phyloP scores from a whole-genome alignment of 30 jellyfish, hydroid and myxozoan species.

The Hydra vulgaris region DNA sequence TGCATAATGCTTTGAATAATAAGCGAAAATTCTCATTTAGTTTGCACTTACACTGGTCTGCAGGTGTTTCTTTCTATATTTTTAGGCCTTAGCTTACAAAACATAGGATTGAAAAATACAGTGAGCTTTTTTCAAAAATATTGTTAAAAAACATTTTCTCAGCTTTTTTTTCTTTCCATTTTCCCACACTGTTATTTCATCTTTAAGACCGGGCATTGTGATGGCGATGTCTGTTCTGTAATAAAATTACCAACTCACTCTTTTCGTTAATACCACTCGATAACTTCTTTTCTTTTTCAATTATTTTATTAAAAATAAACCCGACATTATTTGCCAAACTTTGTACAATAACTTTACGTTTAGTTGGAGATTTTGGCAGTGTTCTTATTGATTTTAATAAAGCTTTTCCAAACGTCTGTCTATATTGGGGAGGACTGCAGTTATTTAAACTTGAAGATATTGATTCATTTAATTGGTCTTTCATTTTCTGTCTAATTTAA shows the following conservation, averaged over 20 bases:
- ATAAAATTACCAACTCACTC: background rate
- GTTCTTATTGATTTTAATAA: background rate
- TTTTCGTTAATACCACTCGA: background rate
- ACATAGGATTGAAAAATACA: background rate
- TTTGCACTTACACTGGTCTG: background rate
- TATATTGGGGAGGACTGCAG: background rate
- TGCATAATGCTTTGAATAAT: background rate
- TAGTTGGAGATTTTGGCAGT: background rate
- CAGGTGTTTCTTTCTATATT: background rate
- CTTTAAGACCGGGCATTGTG: background rate
- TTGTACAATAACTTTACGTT: background rate
- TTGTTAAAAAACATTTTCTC: background rate
- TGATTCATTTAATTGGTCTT: background rate
- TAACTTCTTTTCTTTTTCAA: background rate
- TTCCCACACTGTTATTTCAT: background rate
- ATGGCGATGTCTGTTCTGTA: background rate
- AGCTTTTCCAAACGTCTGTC: background rate
- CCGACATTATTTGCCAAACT: background rate
- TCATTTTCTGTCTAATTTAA: background rate
- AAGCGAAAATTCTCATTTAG: background rate
- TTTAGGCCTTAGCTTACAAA: background rate
- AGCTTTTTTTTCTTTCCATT: background rate
- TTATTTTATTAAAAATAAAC: no score
- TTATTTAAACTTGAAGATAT: background rate
- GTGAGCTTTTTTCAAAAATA: background rate